These are phyloP conservation scores for Oncopeltus fasciatus DNA, from an alignment of 1,140 invertebrate species.

Conservation along the genomic window DNA sequence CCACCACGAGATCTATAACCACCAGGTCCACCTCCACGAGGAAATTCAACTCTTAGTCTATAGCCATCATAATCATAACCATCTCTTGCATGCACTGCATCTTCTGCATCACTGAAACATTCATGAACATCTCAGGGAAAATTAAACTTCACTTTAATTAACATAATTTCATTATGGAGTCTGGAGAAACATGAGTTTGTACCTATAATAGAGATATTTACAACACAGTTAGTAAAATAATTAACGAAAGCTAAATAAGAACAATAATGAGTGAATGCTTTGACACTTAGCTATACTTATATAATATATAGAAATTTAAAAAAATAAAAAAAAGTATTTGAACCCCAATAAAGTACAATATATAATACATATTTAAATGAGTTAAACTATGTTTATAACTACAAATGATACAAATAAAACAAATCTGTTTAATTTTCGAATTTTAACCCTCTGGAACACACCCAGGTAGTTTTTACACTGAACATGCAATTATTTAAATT, in stretches of 20 bases:
- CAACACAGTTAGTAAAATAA: constrained; percentile 5
- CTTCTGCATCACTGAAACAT: constrained; percentile 76
- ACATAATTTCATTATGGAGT: constrained; percentile 1
- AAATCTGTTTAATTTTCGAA: too few species aligned
- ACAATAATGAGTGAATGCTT: too few species aligned
- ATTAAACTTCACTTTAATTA: not conserved
- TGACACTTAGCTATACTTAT: too few species aligned
- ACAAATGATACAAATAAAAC: too few species aligned
- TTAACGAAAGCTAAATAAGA: too few species aligned
- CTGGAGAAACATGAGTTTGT: constrained; percentile 4
- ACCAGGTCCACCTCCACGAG: constrained; percentile 39
- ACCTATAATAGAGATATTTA: not conserved
- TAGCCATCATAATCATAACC: constrained; percentile 99
- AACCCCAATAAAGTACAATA: too few species aligned
- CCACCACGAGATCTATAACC: constrained; percentile 35
- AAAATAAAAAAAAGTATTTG: too few species aligned
- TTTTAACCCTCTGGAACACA: too few species aligned
- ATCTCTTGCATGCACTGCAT: constrained; percentile 90
- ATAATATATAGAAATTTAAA: not conserved
- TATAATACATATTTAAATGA: too few species aligned
- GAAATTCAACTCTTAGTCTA: constrained; percentile 88
- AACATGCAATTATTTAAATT: too few species aligned
- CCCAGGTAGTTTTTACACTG: too few species aligned
- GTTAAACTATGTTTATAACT: too few species aligned
- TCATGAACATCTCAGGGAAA: not conserved